Evolutionary conservation across 1,140 invertebrate species (phyloP).

Genomic region (Apocrypta bakeri): DNA sequence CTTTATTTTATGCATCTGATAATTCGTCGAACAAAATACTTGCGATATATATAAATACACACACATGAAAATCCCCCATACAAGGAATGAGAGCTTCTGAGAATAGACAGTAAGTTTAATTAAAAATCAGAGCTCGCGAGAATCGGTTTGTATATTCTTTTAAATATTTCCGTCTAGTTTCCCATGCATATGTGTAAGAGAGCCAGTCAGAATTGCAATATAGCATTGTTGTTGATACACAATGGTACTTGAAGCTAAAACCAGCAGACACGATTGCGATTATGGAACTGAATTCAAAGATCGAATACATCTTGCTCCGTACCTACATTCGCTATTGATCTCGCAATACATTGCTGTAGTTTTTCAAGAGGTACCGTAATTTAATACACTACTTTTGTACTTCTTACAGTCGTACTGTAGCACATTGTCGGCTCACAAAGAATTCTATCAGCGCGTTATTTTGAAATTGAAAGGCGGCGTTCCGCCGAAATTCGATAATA

Average conservation of each 20-base stretch:
- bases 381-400: constrained; percentile 23
- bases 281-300: not conserved
- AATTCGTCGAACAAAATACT: no score
- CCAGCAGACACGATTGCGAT: not conserved
- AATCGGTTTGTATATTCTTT: not conserved
- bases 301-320: not conserved
- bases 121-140: not conserved
- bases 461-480: constrained; percentile 20
- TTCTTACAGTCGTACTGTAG: not conserved
- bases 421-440: constrained; percentile 12
- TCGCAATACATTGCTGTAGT: not conserved
- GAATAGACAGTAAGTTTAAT: not conserved
- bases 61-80: no score
- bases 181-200: not conserved
- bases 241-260: not conserved
- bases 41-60: no score
- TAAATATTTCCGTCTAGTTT: not conserved
- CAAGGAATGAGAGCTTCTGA: not conserved
- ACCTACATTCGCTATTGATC: not conserved
- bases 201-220: no score
- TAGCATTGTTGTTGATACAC: not conserved
- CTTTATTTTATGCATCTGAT: not conserved
- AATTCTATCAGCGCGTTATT: constrained; percentile 25
- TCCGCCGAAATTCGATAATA: constrained; percentile 27
- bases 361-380: not conserved